phyloP scores from a whole-genome alignment of 2,113 vertebrate genomes.

The Forbesichthys agassizii region DNA sequence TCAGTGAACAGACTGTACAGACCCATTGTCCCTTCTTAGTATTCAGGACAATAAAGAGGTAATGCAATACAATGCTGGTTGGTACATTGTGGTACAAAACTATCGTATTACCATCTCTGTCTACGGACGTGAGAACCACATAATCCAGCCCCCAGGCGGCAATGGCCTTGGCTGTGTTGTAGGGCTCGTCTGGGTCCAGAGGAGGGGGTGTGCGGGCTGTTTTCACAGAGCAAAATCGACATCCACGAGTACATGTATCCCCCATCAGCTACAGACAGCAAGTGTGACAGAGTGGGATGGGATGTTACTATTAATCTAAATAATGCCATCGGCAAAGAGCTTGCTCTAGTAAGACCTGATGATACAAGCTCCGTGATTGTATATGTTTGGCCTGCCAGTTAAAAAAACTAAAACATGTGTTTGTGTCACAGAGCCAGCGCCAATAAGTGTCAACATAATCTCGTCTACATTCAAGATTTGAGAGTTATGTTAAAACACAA shows the following conservation, averaged over 20 bases:
- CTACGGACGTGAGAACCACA: conserved; percentile 95
- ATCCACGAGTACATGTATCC: conserved; percentile 95
- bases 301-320: background rate
- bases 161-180: conserved; percentile 90
- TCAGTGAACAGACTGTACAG: background rate
- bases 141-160: conserved; percentile 96
- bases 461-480: no score
- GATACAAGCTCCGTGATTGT: no score
- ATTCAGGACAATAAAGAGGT: no score
- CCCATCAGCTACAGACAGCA: conserved; percentile 86
- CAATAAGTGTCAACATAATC: no score
- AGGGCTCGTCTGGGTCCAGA: conserved; percentile 86
- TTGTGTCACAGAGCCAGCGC: no score
- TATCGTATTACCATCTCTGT: conserved; percentile 87
- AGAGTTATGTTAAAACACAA: no score
- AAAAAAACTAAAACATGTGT: no score
- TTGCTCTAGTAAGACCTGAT: no score
- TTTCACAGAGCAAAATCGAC: conserved; percentile 96
- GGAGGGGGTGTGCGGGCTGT: conserved; percentile 86
- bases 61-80: background rate
- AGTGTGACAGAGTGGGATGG: background rate
- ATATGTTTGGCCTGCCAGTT: no score
- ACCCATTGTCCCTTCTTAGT: no score
- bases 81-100: background rate
- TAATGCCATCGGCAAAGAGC: background rate